Percentiles rank a stretch among this genome's conserved stretches.
Conservation (phyloP, 2,113 vertebrate genomes). For the Corynorhinus townsendii region DNA sequence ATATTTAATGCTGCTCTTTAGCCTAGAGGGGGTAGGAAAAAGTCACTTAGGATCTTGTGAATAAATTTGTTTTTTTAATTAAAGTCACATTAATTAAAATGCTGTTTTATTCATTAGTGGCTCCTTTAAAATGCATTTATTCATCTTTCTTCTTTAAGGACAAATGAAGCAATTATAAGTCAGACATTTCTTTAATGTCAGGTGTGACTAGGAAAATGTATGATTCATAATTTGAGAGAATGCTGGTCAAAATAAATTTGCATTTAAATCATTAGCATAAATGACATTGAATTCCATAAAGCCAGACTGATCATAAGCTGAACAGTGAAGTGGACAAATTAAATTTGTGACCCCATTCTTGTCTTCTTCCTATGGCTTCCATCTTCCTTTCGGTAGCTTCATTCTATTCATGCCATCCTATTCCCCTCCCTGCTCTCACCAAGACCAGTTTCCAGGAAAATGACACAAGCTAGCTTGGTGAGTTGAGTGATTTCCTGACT, state of each 20-base stretch:
- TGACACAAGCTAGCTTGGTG: background rate
- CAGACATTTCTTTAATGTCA: constrained; percentile 31
- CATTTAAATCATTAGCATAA: background rate
- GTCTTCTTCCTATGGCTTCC: background rate
- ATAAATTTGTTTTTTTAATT: constrained; percentile 51
- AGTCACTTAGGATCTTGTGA: constrained; percentile 30
- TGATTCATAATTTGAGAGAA: constrained; percentile 8
- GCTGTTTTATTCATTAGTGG: constrained; percentile 17
- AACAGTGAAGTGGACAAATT: background rate
- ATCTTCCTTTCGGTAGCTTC: background rate
- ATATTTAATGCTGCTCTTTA: constrained; percentile 3
- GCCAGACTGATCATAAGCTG: background rate
- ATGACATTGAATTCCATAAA: background rate
- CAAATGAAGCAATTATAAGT: constrained; percentile 21
- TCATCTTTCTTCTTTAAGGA: constrained; percentile 24
- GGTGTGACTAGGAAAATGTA: background rate
- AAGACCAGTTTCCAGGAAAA: background rate
- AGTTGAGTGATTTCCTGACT: background rate
- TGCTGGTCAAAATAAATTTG: constrained; percentile 26
- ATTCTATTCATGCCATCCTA: background rate
- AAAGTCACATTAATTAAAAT: constrained; percentile 48
- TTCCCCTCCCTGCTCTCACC: background rate
- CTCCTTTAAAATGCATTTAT: constrained; percentile 36
- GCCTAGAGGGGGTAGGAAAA: background rate
- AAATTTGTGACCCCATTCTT: background rate